phyloP scores from a whole-genome alignment of 2,888 invertebrate species.

The Elmis aenea region DNA sequence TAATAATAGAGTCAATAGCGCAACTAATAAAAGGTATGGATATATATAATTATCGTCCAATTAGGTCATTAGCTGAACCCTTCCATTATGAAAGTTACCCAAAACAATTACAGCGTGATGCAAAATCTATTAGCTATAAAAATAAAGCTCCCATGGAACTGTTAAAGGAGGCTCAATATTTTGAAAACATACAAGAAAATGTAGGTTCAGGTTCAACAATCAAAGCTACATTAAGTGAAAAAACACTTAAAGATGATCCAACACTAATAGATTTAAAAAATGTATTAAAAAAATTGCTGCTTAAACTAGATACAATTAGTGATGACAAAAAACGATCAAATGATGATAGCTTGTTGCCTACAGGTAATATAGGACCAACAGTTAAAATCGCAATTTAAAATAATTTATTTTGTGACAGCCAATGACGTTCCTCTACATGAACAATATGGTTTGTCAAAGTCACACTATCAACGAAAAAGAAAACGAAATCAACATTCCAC shows the following conservation, averaged over 20 bases:
- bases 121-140: slow-evolving; percentile 3
- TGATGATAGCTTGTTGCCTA: too few species aligned
- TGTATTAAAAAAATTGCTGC: background rate
- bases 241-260: background rate
- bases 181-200: slow-evolving; percentile 8
- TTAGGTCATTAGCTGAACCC: background rate
- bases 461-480: too few species aligned
- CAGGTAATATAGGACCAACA: too few species aligned
- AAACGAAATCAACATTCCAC: background rate
- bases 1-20: slow-evolving; percentile 25
- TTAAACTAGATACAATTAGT: background rate
- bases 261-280: background rate
- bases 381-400: too few species aligned
- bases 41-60: background rate
- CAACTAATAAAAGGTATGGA: slow-evolving; percentile 13
- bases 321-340: background rate
- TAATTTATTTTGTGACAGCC: too few species aligned
- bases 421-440: too few species aligned
- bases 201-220: background rate
- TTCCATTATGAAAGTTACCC: background rate
- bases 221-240: background rate
- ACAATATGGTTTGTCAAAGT: too few species aligned
- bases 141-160: slow-evolving; percentile 1
- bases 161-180: slow-evolving; percentile 4
- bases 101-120: background rate